phyloP scores from a whole-genome alignment of 1,140 invertebrate genomes.

The Antheraea pernyi region DNA sequence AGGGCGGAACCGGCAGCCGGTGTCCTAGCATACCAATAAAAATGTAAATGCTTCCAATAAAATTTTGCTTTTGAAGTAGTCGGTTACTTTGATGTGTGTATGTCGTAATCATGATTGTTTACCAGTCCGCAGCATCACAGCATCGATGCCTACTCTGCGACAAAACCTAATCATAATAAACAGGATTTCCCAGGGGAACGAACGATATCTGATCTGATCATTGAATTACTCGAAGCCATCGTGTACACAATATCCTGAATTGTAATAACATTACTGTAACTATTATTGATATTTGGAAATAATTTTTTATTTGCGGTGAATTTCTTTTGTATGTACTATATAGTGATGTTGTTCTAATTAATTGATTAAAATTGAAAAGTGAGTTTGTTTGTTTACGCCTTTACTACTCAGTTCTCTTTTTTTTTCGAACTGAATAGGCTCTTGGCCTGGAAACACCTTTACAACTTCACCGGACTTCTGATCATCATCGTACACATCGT shows the following conservation, averaged over 20 bases:
- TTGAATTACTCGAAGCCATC: constrained; percentile 32
- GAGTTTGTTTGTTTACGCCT: too few relatives aligned
- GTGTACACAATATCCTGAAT: not conserved
- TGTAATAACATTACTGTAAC: not conserved
- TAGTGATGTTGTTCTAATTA: too few relatives aligned
- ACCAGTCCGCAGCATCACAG: constrained; percentile 29
- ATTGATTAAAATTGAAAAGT: too few relatives aligned
- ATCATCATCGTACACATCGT: too few relatives aligned
- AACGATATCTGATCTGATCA: constrained; percentile 31
- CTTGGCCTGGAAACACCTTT: too few relatives aligned
- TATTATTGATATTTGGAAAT: not conserved
- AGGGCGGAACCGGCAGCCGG: constrained; percentile 54
- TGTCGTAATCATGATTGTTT: constrained; percentile 59
- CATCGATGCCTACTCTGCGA: constrained; percentile 18
- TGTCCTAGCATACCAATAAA: constrained; percentile 75
- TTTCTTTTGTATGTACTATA: too few relatives aligned
- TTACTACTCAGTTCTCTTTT: too few relatives aligned
- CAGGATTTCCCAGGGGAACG: constrained; percentile 34
- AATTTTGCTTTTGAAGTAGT: constrained; percentile 75
- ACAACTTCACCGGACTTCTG: too few relatives aligned
- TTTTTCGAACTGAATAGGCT: too few relatives aligned
- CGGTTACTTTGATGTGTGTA: constrained; percentile 64
- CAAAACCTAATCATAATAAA: constrained; percentile 42
- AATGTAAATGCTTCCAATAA: constrained; percentile 76
- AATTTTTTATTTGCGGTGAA: not conserved